phyloP scores from a whole-genome alignment of 2,113 vertebrate species.

The Cepphus grylle region DNA sequence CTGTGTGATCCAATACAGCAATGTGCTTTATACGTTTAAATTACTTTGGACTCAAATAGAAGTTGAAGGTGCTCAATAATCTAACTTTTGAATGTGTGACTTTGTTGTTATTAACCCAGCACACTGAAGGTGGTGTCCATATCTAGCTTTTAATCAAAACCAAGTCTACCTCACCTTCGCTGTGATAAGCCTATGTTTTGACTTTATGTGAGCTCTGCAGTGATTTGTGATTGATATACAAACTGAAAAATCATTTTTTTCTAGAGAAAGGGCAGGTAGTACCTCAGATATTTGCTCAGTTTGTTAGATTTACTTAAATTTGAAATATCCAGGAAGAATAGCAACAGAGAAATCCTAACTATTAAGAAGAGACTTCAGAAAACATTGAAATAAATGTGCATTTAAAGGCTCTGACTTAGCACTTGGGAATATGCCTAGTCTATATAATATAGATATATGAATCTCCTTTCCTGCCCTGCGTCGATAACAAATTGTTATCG shows the following conservation, averaged over 20 bases:
- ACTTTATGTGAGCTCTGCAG: background rate
- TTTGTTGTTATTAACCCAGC: background rate
- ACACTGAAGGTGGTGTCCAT: background rate
- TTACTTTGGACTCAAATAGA: background rate
- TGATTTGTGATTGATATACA: background rate
- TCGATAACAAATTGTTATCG: background rate
- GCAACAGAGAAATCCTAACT: background rate
- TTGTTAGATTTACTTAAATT: background rate
- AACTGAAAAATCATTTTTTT: background rate
- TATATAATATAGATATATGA: background rate
- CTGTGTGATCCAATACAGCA: background rate
- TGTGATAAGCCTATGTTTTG: background rate
- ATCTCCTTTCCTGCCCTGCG: background rate
- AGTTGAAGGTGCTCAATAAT: background rate
- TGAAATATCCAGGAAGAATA: background rate
- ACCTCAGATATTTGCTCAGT: background rate
- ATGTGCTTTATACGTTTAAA: background rate
- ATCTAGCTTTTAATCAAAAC: background rate
- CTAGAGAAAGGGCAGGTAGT: background rate
- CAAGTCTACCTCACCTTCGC: constrained; percentile 1
- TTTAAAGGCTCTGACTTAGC: background rate
- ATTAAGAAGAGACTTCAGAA: background rate
- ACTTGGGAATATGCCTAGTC: background rate
- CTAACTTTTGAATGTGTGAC: background rate
- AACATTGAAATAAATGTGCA: background rate